A percentile compares a stretch with the other conserved stretches of the same genome.
These are phyloP conservation scores for Mastigias papua DNA, from an alignment of 30 jellyfish, hydroid and myxozoan species.

Conservation along the genomic window DNA sequence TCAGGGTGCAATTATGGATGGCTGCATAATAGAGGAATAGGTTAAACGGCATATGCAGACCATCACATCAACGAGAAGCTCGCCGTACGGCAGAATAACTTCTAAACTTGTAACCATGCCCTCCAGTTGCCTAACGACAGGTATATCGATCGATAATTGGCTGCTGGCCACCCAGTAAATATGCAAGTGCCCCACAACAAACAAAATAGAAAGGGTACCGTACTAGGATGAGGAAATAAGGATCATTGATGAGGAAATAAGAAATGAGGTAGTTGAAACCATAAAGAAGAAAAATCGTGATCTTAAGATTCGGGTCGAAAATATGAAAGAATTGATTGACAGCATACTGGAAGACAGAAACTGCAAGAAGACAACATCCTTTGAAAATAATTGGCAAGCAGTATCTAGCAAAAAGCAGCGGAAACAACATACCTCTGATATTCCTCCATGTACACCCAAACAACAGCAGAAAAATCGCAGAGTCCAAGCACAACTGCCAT, in stretches of 20 bases:
- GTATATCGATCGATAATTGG: too few relatives aligned
- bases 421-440: background rate
- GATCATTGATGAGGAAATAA: background rate
- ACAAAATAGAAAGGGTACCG: too few relatives aligned
- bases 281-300: background rate
- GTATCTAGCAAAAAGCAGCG: background rate
- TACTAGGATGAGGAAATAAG: too few relatives aligned
- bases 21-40: too few relatives aligned
- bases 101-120: too few relatives aligned
- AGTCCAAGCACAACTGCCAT: background rate
- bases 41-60: too few relatives aligned
- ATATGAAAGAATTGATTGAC: conserved; percentile 6
- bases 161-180: too few relatives aligned
- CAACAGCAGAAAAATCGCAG: background rate
- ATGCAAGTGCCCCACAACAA: too few relatives aligned
- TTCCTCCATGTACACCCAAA: background rate
- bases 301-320: background rate
- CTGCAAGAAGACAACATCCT: conserved; percentile 1
- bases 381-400: background rate
- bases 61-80: too few relatives aligned
- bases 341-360: conserved; percentile 12
- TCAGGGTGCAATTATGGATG: too few relatives aligned
- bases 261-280: conserved; percentile 8
- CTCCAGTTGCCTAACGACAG: too few relatives aligned
- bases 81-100: too few relatives aligned